A percentile compares a stretch with the other conserved stretches of the same genome.
Evolutionary conservation across 2,888 invertebrate genomes (phyloP).

Genomic region (Phasia obesa): DNA sequence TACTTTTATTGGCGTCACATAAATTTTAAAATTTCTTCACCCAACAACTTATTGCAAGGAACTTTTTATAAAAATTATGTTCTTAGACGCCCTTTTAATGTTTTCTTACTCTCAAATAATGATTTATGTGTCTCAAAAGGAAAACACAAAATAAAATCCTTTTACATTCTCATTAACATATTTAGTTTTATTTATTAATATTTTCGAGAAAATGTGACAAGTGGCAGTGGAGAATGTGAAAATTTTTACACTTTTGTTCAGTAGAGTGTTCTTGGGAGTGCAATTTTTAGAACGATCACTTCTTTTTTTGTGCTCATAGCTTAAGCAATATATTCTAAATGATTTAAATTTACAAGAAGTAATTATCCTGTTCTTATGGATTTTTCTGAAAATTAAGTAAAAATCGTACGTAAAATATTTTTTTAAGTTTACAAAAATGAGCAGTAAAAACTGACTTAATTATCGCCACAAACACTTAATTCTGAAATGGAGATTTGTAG

Average conservation of each 20-base stretch:
- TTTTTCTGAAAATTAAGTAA: no score
- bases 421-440: no score
- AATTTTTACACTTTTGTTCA: constrained; percentile 56
- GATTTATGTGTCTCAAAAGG: constrained; percentile 57
- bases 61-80: constrained; percentile 47
- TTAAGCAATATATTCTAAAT: no score
- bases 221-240: constrained; percentile 48
- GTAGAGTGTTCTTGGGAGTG: background rate
- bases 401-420: no score
- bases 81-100: constrained; percentile 58
- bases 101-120: constrained; percentile 31
- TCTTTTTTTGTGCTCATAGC: no score
- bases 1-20: constrained; percentile 72
- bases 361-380: no score
- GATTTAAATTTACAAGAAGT: no score
- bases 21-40: constrained; percentile 67
- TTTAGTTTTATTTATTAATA: background rate
- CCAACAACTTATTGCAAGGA: constrained; percentile 49
- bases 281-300: constrained; percentile 11
- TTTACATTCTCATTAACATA: background rate
- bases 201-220: constrained; percentile 32
- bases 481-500: no score
- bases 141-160: constrained; percentile 36
- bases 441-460: no score
- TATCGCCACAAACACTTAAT: no score